These are phyloP conservation scores for Alethe castanea DNA, from an alignment of 2,113 vertebrate genomes.

Conservation along the genomic window DNA sequence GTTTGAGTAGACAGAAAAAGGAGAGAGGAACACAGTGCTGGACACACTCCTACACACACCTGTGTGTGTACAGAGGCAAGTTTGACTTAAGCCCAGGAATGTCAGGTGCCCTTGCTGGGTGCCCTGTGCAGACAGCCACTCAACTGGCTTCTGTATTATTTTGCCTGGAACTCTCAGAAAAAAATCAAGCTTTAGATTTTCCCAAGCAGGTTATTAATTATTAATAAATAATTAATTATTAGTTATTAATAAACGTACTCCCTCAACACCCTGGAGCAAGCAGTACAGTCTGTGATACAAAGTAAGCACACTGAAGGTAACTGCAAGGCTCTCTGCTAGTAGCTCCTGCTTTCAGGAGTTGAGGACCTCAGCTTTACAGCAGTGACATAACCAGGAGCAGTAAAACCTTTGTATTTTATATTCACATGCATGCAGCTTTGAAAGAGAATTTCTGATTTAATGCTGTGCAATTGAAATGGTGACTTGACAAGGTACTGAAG, in stretches of 20 bases:
- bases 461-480: neutral
- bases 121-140: neutral
- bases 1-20: neutral
- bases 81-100: neutral
- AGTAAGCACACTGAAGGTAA: neutral
- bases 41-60: accelerated
- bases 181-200: neutral
- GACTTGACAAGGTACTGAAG: neutral
- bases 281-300: neutral
- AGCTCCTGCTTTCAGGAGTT: neutral
- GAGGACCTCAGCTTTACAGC: neutral
- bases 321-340: neutral
- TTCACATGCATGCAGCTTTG: neutral
- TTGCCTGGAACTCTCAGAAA: neutral
- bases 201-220: neutral
- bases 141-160: neutral
- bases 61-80: neutral
- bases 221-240: neutral
- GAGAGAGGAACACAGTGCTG: neutral
- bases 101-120: neutral
- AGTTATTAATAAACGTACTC: neutral
- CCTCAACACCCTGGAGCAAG: neutral
- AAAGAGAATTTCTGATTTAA: neutral
- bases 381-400: neutral
- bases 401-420: neutral